Evolutionary conservation across 2,113 vertebrate species (phyloP).

Genomic region (Apistogramma diplotaenia): DNA sequence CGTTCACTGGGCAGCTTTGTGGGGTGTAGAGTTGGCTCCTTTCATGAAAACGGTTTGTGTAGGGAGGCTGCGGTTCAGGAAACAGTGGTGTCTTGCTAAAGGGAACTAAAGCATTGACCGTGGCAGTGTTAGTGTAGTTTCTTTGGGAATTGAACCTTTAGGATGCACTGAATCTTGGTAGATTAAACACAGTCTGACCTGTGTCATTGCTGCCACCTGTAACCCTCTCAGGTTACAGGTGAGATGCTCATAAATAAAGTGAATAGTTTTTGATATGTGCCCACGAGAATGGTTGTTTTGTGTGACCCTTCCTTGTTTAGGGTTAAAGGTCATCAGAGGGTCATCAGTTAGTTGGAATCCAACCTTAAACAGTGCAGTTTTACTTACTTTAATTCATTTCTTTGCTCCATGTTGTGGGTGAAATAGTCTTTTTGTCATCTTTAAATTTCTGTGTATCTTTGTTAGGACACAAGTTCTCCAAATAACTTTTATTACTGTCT

Average conservation of each 20-base stretch:
- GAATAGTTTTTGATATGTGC: not conserved
- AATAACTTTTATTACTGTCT: slow-evolving; percentile 28
- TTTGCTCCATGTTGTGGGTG: not conserved
- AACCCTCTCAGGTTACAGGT: not conserved
- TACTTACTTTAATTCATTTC: not conserved
- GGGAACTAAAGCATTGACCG: not conserved
- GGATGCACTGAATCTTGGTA: not conserved
- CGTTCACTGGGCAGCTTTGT: no score
- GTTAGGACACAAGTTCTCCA: not conserved
- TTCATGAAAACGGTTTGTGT: not conserved
- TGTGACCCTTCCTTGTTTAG: not conserved
- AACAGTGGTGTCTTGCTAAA: not conserved
- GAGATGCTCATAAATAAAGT: no score
- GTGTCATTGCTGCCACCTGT: not conserved
- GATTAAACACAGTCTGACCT: not conserved
- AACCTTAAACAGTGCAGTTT: not conserved
- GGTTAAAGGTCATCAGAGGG: no score
- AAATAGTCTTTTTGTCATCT: not conserved
- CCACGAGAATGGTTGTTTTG: no score
- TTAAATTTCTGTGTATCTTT: not conserved
- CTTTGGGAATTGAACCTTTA: no score
- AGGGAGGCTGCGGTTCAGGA: not conserved
- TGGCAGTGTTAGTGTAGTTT: no score
- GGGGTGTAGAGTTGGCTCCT: not conserved
- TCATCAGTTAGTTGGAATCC: not conserved